These are phyloP conservation scores for Brachionus koreanus DNA, from an alignment of 1,140 invertebrate genomes.

Conservation along the genomic window DNA sequence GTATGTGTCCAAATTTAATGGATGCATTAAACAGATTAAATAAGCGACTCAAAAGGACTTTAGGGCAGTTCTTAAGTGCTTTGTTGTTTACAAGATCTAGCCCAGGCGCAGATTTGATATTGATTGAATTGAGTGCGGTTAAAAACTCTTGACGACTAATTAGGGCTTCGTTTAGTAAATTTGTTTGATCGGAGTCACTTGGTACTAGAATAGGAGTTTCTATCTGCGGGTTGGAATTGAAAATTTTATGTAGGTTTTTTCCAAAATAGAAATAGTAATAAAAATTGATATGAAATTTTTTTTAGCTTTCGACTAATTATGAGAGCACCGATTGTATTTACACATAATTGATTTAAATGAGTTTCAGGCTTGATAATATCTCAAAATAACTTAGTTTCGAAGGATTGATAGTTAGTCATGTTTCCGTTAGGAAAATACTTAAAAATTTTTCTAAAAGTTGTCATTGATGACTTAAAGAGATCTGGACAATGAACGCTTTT, in stretches of 20 bases:
- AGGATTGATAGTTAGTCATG: no score
- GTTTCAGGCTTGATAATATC: no score
- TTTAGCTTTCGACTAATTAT: no score
- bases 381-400: no score
- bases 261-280: no score
- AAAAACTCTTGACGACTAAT: neutral
- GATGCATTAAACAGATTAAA: neutral
- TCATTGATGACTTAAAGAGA: no score
- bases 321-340: no score
- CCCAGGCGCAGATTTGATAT: neutral
- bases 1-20: neutral
- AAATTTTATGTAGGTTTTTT: neutral
- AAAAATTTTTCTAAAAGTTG: no score
- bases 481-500: no score
- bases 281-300: no score
- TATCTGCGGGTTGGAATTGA: neutral
- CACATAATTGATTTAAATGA: no score
- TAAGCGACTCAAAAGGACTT: neutral
- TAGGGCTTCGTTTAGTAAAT: neutral
- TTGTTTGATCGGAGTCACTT: neutral
- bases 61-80: neutral
- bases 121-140: neutral
- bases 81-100: neutral
- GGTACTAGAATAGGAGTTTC: neutral
- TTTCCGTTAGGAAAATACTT: no score